phyloP scores from a whole-genome alignment of 2,113 vertebrate species.

The Pristiophorus japonicus region DNA sequence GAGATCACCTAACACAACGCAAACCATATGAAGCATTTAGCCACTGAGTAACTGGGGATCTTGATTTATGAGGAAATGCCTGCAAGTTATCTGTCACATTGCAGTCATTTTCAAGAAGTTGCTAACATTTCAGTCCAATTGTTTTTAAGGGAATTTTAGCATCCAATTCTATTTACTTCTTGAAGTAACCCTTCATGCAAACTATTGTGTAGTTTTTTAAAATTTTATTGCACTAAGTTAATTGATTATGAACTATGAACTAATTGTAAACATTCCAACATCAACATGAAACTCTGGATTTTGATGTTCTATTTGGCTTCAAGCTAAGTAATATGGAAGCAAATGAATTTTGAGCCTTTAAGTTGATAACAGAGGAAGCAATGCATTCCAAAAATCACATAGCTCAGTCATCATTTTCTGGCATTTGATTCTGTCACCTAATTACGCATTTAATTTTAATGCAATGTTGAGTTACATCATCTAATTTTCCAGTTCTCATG shows the following conservation, averaged over 20 bases:
- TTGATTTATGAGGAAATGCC: background rate
- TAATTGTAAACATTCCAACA: slow-evolving; percentile 12
- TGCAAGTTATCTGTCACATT: background rate
- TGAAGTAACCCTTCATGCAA: background rate
- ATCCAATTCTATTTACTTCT: background rate
- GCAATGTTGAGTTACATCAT: background rate
- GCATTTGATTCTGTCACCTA: background rate
- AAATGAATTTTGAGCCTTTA: background rate
- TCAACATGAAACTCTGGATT: background rate
- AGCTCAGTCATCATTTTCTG: slow-evolving; percentile 8
- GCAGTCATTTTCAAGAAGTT: background rate
- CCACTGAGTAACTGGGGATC: background rate
- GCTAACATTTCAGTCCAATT: background rate
- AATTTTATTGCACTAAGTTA: background rate
- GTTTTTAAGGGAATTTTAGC: slow-evolving; percentile 10
- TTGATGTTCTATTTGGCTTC: background rate
- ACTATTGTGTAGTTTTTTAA: background rate
- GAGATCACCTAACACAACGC: background rate
- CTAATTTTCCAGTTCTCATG: background rate
- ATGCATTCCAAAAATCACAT: background rate
- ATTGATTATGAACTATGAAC: slow-evolving; percentile 7
- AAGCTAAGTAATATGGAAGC: background rate
- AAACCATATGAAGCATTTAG: background rate
- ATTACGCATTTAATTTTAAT: slow-evolving; percentile 2
- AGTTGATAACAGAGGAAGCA: background rate